phyloP scores from a whole-genome alignment of 2,888 invertebrate genomes.

The Ischnus inquisitorius region DNA sequence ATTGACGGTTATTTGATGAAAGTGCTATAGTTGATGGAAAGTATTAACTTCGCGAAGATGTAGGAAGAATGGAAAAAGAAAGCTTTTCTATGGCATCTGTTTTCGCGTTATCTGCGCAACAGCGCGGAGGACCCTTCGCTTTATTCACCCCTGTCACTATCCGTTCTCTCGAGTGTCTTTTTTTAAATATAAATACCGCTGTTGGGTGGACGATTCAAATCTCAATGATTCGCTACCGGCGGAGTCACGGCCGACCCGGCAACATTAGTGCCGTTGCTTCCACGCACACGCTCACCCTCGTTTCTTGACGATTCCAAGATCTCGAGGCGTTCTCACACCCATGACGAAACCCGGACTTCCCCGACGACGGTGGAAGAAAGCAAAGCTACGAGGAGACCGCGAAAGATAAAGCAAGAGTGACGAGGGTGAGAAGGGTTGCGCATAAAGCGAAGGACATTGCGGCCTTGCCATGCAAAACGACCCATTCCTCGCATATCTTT shows the following conservation, averaged over 20 bases:
- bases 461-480: conserved; percentile 64
- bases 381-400: conserved; percentile 21
- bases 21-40: no score
- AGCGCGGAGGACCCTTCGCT: not conserved
- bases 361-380: conserved; percentile 25
- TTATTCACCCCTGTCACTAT: conserved; percentile 4
- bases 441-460: conserved; percentile 63
- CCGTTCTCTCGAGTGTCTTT: not conserved
- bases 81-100: no score
- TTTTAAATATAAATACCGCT: conserved; percentile 20
- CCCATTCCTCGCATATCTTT: conserved; percentile 37
- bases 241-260: conserved; percentile 17
- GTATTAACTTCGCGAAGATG: no score
- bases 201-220: conserved; percentile 32
- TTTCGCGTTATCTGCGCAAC: not conserved
- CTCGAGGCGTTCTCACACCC: conserved; percentile 2
- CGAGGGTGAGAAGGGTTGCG: conserved; percentile 43
- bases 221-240: conserved; percentile 14
- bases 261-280: conserved; percentile 14
- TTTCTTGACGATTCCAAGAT: conserved; percentile 18
- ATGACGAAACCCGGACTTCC: conserved; percentile 4
- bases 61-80: no score
- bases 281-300: not conserved
- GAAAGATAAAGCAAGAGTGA: conserved; percentile 52
- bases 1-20: no score